Evolutionary conservation across 2,113 vertebrate genomes (phyloP), one percentile per base, ranked within the genome.

Genomic region (Embiotoca jacksoni): DNA sequence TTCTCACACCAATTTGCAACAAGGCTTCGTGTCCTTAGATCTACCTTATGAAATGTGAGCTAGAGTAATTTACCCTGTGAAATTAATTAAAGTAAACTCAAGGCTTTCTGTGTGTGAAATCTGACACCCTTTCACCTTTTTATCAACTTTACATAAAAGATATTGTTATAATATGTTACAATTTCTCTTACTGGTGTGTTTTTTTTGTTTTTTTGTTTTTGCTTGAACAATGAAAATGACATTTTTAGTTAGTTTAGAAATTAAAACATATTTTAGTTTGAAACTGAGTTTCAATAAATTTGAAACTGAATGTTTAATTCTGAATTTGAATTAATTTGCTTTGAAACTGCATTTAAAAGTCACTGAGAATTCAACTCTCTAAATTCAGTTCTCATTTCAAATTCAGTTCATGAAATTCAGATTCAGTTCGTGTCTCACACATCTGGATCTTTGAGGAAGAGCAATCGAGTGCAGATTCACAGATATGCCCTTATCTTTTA

Each of bases 51-150:
- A 83, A 86, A 72, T 9, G 23, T 58, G 33, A 46, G 75, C 52
- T 53, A 10, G 58, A 65, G 62, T 36, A 84, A 58, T 39, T 49
- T 77, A 79, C 63, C 61, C 67, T 63, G 50, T 82, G 58, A 73
- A 81, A 76, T 85, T 68, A 88, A 81, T 90, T 86, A 84, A 88
- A 72, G 53, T 60, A n/a, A 57, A 74, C 59, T 82, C 56, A 66
- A 83, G 16, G 60, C 66, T 79, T 79, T 80, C 10, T 52, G 16
- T 39, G 57, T 78, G 62, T 79, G 73, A 76, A 68, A 67, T 76
- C 71, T 41, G 56, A 83, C 57, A 64, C 11, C 23, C 36, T 61
- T 60, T 80, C 33, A 72, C 41, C 79, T 39, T 72, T 39, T 50
- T 41, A 80, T 87, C 46, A 78, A 85, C 50, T 47, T 32, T 50